Base-by-base conservation (phyloP, 1,140 invertebrate genomes). In the Ganaspis sp. region DNA sequence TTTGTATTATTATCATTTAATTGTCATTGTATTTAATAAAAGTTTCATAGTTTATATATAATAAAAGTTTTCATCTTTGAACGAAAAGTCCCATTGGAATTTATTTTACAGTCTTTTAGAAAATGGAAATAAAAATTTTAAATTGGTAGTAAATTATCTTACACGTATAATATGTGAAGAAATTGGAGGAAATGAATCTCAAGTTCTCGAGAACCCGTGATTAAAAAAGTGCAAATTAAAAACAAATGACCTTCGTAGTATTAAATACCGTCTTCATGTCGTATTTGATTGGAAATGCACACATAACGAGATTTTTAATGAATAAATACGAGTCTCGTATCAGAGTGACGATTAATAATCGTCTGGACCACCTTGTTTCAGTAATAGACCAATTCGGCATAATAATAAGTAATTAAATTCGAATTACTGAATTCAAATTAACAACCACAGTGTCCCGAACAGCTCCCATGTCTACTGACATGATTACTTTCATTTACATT, bases 401-500 rank as follows among this genome's bases (percentile, higher is more conserved):
- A 77, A 82, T 82, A 84, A 87, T 86, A 86, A 87, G 85, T 87
- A 87, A 89, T 89, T 83, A 85, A 87, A 83, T 76, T 79, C 73
- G 77, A 76, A 77, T 73, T 53, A 64, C 37, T 17, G 75, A 73
- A 74, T 74, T 81, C 83, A 81, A 83, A 84, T 84, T 73, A 80
- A 34, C 53, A 23, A 40, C 38, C 70, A 69, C 49, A 81, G 84
- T 88, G 77, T 87, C 87, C 86, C 81, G 81, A 81, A 87, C 85
- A 87, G 82, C 78, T 87, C 82, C 75, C 78, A 79, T 87, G 85
- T 87, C 87, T 81, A 70, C 64, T 82, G 84, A 83, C 84, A 86
- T 90, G 89, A 90, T 89, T 87, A 88, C 86, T 88, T 86, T 75
- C 78, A 81, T 80, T 83, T 80, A 83, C 84, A 86, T 88, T 88